phyloP scores from a whole-genome alignment of 1,140 invertebrate species.

The Aplysia californica region DNA sequence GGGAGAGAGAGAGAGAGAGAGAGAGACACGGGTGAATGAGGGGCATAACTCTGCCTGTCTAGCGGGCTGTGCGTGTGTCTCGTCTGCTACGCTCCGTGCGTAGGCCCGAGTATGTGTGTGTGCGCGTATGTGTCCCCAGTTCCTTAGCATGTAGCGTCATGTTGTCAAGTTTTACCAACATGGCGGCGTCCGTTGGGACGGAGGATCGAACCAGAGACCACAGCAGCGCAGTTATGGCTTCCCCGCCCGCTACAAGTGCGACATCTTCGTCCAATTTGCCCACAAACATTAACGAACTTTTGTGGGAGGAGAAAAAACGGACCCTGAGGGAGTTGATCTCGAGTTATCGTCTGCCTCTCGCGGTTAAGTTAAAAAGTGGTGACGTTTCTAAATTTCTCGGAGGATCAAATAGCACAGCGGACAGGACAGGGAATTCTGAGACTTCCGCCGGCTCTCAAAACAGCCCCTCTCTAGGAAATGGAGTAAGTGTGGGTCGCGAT shows the following conservation, averaged over 20 bases:
- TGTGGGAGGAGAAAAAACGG: constrained; percentile 33
- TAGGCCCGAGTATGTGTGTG: too few relatives aligned
- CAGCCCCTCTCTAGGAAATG: too few relatives aligned
- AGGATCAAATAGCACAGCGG: neutral
- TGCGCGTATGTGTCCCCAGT: neutral
- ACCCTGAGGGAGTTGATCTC: constrained; percentile 30
- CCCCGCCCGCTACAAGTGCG: neutral
- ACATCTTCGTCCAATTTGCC: neutral
- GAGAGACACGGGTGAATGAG: neutral
- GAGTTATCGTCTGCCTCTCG: constrained; percentile 26
- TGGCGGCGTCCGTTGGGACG: neutral
- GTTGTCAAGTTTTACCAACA: constrained; percentile 20
- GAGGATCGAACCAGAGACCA: neutral
- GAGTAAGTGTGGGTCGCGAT: neutral
- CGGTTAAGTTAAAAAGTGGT: constrained; percentile 28
- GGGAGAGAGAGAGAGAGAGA: too few relatives aligned
- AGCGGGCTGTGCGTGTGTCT: neutral
- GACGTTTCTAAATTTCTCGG: constrained; percentile 30
- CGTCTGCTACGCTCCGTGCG: too few relatives aligned
- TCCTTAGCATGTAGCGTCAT: constrained; percentile 1
- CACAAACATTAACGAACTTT: constrained; percentile 21
- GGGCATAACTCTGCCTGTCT: neutral
- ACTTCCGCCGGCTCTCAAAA: neutral
- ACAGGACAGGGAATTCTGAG: neutral
- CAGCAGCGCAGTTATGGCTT: neutral